Conservation (phyloP, 2,797 vertebrate genomes). For the Sebastes hubbsi region DNA sequence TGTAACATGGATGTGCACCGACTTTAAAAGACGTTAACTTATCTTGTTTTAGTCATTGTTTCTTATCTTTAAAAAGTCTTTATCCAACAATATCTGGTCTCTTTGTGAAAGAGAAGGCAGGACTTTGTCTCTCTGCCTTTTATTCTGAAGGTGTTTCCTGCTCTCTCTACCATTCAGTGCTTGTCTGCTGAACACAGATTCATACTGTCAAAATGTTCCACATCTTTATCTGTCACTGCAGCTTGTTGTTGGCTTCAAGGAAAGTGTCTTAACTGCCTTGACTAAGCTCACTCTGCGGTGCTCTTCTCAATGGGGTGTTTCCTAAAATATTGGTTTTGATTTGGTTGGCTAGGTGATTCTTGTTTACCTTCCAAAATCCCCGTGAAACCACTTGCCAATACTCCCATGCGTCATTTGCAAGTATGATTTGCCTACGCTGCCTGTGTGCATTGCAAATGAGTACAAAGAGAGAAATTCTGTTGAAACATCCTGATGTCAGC, state of each 20-base stretch:
- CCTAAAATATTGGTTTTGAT: conserved; percentile 43
- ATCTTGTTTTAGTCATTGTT: neutral
- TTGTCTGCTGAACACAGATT: neutral
- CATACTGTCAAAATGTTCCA: neutral
- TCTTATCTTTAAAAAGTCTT: neutral
- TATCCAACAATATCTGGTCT: neutral
- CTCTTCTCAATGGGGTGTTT: conserved; percentile 7
- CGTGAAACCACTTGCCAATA: conserved; percentile 50
- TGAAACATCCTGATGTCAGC: conserved; percentile 24
- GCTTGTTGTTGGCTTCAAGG: neutral
- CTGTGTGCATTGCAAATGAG: conserved; percentile 52
- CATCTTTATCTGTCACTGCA: conserved; percentile 7
- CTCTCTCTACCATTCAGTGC: neutral
- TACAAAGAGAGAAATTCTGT: conserved; percentile 29
- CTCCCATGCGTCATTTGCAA: conserved; percentile 70
- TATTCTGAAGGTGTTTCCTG: neutral
- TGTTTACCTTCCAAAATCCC: conserved; percentile 42
- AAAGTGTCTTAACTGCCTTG: conserved; percentile 2
- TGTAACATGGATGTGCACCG: neutral
- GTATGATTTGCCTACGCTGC: conserved; percentile 49
- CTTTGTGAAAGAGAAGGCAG: neutral
- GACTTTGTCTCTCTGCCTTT: neutral
- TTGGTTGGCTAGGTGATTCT: conserved; percentile 12
- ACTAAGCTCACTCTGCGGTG: neutral
- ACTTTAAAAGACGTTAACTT: neutral